phyloP scores from a whole-genome alignment of 2,113 vertebrate species.

The Triplophysa siluroides region DNA sequence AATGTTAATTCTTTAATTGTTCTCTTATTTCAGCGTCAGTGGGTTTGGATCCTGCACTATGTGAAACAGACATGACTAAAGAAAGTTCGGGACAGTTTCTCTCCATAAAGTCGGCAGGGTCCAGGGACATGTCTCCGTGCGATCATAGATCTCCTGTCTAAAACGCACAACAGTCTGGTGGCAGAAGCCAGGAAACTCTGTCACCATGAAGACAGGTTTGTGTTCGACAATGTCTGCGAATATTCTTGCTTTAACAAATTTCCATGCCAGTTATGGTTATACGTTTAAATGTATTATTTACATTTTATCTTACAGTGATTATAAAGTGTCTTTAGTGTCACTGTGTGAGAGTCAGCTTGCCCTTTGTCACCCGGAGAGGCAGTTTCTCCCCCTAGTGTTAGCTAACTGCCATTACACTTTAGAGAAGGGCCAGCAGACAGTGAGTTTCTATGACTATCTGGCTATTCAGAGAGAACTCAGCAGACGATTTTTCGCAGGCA shows the following conservation, averaged over 20 bases:
- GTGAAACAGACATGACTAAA: constrained; percentile 57
- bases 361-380: constrained; percentile 71
- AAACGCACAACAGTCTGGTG: constrained; percentile 74
- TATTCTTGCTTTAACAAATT: too few relatives aligned
- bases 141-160: constrained; percentile 66
- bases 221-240: neutral
- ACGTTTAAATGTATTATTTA: neutral
- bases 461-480: constrained; percentile 67
- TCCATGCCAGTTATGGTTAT: neutral
- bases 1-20: neutral
- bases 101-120: constrained; percentile 56
- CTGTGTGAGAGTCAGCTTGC: constrained; percentile 71
- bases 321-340: constrained; percentile 62
- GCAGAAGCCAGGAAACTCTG: constrained; percentile 54
- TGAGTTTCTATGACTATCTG: constrained; percentile 62
- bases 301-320: constrained; percentile 59
- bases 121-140: constrained; percentile 68
- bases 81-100: constrained; percentile 69
- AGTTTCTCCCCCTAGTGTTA: constrained; percentile 74
- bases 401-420: constrained; percentile 73
- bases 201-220: constrained; percentile 65
- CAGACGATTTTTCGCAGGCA: constrained; percentile 68
- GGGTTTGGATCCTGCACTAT: constrained; percentile 57
- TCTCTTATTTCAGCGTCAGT: constrained; percentile 46
- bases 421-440: constrained; percentile 66